Conservation (phyloP, 2,113 vertebrate species). For the Eidolon helvum region DNA sequence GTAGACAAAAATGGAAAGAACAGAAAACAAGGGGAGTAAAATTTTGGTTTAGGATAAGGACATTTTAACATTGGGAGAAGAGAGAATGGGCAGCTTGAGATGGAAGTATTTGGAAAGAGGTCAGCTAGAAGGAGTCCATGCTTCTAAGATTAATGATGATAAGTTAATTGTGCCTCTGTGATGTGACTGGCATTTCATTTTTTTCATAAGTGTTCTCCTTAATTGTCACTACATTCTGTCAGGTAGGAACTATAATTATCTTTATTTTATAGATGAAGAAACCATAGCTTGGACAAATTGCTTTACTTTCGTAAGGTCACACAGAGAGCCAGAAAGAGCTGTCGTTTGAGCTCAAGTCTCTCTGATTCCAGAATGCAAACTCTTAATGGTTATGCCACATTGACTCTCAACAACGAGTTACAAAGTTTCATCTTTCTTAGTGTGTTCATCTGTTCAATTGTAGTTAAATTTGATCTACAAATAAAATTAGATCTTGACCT, state of each 20-base stretch:
- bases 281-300: neutral
- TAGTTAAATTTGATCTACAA: neutral
- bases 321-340: neutral
- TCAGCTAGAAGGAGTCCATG: neutral
- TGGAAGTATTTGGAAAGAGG: neutral
- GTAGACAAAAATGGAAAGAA: neutral
- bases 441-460: neutral
- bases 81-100: neutral
- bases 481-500: constrained; percentile 3
- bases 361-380: neutral
- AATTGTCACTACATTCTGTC: neutral
- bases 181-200: neutral
- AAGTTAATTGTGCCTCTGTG: neutral
- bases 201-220: neutral
- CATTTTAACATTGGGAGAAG: neutral
- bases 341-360: neutral
- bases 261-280: neutral
- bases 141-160: neutral
- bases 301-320: neutral
- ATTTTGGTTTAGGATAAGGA: neutral
- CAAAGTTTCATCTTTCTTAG: neutral
- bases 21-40: neutral
- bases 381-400: neutral
- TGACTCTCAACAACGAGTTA: neutral
- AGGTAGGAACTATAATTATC: neutral